These are phyloP conservation scores for Taphrorychus bicolor DNA, from an alignment of 2,888 invertebrate genomes.

Conservation along the genomic window DNA sequence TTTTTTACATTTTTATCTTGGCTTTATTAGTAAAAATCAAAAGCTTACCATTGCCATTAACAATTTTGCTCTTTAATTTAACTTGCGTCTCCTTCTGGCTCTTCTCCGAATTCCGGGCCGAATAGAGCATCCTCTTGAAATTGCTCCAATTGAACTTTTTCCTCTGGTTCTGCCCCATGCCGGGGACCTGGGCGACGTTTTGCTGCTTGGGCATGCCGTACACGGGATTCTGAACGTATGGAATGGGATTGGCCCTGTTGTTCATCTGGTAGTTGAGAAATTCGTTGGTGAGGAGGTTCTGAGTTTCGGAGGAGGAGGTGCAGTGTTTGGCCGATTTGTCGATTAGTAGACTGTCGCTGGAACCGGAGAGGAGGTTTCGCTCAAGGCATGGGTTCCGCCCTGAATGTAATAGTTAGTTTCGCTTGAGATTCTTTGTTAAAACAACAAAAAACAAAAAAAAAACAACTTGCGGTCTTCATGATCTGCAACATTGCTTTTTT, in stretches of 20 bases:
- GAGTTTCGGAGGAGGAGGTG: conserved; percentile 60
- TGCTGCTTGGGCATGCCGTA: conserved; percentile 61
- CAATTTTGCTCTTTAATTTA: conserved; percentile 63
- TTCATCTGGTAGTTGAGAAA: conserved; percentile 59
- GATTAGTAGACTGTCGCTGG: conserved; percentile 67
- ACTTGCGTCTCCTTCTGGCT: conserved; percentile 54
- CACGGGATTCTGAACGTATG: conserved; percentile 79
- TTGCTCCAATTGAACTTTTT: conserved; percentile 63
- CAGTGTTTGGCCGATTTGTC: conserved; percentile 71
- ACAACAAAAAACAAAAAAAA: no score
- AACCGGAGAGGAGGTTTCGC: conserved; percentile 68
- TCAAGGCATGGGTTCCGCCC: conserved; percentile 70
- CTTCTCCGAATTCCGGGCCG: conserved; percentile 46
- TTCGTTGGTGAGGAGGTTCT: conserved; percentile 63
- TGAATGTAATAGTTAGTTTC: no score
- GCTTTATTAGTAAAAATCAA: no score
- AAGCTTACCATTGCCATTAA: conserved; percentile 44
- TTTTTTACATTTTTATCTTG: no score
- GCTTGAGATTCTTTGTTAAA: no score
- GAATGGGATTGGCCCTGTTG: conserved; percentile 68
- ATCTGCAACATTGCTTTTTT: no score
- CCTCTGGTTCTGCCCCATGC: conserved; percentile 16
- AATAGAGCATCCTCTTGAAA: conserved; percentile 60
- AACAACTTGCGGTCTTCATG: no score
- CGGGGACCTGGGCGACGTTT: conserved; percentile 46